Percentiles rank a stretch among this genome's conserved stretches.
phyloP scores from a whole-genome alignment of 2,888 invertebrate genomes.

The Oxytorus armatus region DNA sequence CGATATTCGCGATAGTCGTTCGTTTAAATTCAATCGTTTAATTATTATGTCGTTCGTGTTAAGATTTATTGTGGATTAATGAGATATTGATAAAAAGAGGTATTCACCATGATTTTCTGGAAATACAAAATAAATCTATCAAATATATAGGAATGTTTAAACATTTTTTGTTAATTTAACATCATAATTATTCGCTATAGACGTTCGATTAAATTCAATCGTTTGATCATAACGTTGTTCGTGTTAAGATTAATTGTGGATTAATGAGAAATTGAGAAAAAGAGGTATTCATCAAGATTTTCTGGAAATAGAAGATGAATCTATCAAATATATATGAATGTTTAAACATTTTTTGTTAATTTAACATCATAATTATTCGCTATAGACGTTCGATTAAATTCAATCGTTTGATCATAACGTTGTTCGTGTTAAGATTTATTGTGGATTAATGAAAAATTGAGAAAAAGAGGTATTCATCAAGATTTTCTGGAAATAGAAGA shows the following conservation, averaged over 20 bases:
- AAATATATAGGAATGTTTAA: no score
- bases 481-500: no score
- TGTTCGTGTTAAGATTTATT: constrained; percentile 6
- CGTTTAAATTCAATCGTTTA: constrained; percentile 20
- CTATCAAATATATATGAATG: no score
- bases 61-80: not conserved
- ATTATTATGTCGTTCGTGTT: constrained; percentile 7
- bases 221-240: constrained; percentile 5
- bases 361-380: constrained; percentile 51
- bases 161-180: constrained; percentile 54
- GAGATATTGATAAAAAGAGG: not conserved
- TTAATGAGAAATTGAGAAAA: not conserved
- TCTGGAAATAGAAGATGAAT: no score
- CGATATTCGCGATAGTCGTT: constrained; percentile 6
- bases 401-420: constrained; percentile 12
- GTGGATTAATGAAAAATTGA: not conserved
- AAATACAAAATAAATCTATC: no score
- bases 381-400: constrained; percentile 15
- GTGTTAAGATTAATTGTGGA: constrained; percentile 3
- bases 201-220: constrained; percentile 21
- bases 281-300: no score
- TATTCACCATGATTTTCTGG: no score
- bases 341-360: constrained; percentile 50
- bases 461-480: no score
- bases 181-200: constrained; percentile 36